Evolutionary conservation across 1,140 invertebrate species (phyloP).

Genomic region (Hycleus cichorii): DNA sequence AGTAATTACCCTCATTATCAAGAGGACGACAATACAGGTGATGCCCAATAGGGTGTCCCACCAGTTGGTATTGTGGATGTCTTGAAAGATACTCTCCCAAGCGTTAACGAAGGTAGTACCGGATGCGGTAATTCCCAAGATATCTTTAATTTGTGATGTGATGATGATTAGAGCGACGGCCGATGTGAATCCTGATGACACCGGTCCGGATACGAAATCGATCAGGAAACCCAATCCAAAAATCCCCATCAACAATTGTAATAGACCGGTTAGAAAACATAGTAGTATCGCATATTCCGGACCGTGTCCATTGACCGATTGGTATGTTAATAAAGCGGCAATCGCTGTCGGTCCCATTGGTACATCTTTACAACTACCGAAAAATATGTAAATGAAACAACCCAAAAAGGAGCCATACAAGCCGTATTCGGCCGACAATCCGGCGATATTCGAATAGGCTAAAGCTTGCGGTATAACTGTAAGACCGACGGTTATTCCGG

Average conservation of each 20-base stretch:
- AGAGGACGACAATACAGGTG: conserved; percentile 61
- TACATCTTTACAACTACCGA: conserved; percentile 86
- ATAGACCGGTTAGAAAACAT: conserved; percentile 68
- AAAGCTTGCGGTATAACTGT: conserved; percentile 78
- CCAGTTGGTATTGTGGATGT: conserved; percentile 51
- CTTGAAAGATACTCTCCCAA: conserved; percentile 57
- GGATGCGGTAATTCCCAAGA: conserved; percentile 69
- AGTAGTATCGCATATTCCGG: conserved; percentile 72
- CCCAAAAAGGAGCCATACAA: conserved; percentile 88
- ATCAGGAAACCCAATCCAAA: conserved; percentile 86
- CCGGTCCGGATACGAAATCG: conserved; percentile 88
- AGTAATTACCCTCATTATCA: conserved; percentile 59
- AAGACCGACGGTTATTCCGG: conserved; percentile 78
- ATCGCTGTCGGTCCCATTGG: conserved; percentile 84
- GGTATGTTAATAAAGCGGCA: conserved; percentile 70
- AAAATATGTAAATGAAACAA: conserved; percentile 81
- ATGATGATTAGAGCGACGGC: conserved; percentile 88
- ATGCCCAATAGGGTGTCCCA: conserved; percentile 65
- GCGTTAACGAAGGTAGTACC: conserved; percentile 67
- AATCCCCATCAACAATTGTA: conserved; percentile 79
- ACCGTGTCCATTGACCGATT: conserved; percentile 59
- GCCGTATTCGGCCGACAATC: conserved; percentile 73
- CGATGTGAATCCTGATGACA: conserved; percentile 88
- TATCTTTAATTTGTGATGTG: conserved; percentile 78
- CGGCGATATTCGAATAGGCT: conserved; percentile 79